Evolutionary conservation across 2,113 vertebrate species (phyloP).

Genomic region (Telmatochromis bifrenatus): DNA sequence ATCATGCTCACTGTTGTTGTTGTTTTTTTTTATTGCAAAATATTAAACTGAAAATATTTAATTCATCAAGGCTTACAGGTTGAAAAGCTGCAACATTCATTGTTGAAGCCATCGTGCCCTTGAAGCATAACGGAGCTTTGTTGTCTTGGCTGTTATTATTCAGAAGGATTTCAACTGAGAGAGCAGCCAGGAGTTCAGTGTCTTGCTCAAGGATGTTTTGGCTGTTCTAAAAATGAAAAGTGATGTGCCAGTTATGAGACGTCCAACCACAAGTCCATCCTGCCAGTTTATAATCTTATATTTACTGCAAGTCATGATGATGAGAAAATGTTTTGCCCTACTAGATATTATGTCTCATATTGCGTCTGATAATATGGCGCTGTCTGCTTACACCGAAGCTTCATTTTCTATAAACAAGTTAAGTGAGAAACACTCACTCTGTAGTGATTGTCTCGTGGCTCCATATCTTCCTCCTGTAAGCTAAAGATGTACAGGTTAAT

Average conservation of each 20-base stretch:
- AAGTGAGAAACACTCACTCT: neutral
- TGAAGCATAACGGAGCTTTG: neutral
- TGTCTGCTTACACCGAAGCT: neutral
- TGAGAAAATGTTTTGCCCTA: neutral
- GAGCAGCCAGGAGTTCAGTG: neutral
- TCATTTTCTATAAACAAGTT: neutral
- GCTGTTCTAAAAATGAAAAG: conserved; percentile 19
- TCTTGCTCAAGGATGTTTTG: conserved; percentile 43
- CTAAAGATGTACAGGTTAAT: neutral
- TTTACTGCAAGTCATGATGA: neutral
- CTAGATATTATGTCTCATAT: neutral
- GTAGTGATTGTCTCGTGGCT: neutral
- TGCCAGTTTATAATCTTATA: neutral
- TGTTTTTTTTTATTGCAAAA: neutral
- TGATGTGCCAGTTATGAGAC: neutral
- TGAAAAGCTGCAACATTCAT: neutral
- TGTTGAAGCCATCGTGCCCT: neutral
- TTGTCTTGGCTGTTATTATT: conserved; percentile 15
- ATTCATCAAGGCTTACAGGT: neutral
- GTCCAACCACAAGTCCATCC: neutral
- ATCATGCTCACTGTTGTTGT: neutral
- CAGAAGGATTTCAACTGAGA: neutral
- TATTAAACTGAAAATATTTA: neutral
- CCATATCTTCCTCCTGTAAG: neutral
- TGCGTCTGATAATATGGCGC: neutral